A percentile compares a stretch with the other conserved stretches of the same genome.
phyloP scores from a whole-genome alignment of 2,797 vertebrate genomes.

The Thaleichthys pacificus region DNA sequence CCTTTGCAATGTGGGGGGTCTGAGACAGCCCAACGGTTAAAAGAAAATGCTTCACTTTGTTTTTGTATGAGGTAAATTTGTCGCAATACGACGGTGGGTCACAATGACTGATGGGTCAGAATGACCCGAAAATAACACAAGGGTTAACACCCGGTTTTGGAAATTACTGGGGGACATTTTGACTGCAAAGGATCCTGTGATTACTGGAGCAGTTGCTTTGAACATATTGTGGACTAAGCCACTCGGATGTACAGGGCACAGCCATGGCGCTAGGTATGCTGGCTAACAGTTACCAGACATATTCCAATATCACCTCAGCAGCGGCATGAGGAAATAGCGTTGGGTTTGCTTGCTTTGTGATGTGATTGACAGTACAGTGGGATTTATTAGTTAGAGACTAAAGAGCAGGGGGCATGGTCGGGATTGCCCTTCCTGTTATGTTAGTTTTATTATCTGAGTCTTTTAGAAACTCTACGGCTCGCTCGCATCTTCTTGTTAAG shows the following conservation, averaged over 20 bases:
- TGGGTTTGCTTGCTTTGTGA: constrained; percentile 5
- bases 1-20: too few species aligned
- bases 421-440: not conserved
- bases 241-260: constrained; percentile 10
- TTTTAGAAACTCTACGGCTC: not conserved
- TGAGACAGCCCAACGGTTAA: too few species aligned
- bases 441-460: not conserved
- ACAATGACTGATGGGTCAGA: too few species aligned
- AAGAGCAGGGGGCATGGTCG: not conserved
- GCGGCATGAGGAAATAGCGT: constrained; percentile 9
- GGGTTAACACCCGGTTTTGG: constrained; percentile 11
- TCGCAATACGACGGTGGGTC: too few species aligned
- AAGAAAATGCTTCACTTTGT: too few species aligned
- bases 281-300: not conserved
- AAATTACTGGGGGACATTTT: constrained; percentile 18
- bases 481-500: constrained; percentile 1
- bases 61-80: too few species aligned
- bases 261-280: constrained; percentile 9
- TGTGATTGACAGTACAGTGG: not conserved
- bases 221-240: constrained; percentile 31
- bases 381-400: not conserved
- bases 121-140: too few species aligned
- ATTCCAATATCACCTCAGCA: constrained; percentile 10
- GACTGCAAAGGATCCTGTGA: constrained; percentile 39
- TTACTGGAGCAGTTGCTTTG: constrained; percentile 39